Evolutionary conservation across 2,888 invertebrate genomes (phyloP).

Genomic region (Heliconius ismenius): DNA sequence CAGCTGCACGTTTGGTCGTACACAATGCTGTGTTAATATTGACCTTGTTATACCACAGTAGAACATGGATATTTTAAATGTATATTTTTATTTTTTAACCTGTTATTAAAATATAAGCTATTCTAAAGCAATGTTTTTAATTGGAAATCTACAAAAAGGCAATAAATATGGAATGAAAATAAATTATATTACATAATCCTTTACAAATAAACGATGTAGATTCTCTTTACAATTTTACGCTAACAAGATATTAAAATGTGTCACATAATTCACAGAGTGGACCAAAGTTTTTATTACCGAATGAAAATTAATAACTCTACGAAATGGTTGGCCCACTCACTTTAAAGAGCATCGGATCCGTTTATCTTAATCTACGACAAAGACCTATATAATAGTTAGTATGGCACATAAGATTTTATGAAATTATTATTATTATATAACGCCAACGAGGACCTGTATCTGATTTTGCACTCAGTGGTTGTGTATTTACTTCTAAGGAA

Average conservation of each 20-base stretch:
- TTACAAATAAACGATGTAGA: too few species aligned
- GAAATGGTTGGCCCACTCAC: constrained; percentile 53
- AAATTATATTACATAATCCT: too few species aligned
- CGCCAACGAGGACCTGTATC: not conserved
- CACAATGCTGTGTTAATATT: too few species aligned
- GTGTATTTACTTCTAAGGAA: not conserved
- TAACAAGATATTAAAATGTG: constrained; percentile 24
- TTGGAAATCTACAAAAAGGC: not conserved
- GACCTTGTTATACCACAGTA: too few species aligned
- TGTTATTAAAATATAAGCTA: not conserved
- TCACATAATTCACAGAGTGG: constrained; percentile 19
- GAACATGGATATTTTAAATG: too few species aligned
- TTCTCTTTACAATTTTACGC: not conserved
- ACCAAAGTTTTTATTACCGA: constrained; percentile 58
- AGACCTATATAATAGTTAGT: constrained; percentile 32
- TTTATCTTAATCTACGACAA: constrained; percentile 57
- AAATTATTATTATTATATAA: not conserved
- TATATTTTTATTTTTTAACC: too few species aligned
- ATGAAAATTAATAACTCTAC: constrained; percentile 69
- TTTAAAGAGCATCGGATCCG: constrained; percentile 56
- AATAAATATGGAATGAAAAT: too few species aligned
- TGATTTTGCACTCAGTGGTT: not conserved
- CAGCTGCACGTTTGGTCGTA: too few species aligned
- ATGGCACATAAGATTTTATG: constrained; percentile 23
- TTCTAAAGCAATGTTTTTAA: not conserved